phyloP scores from a whole-genome alignment of 2,113 vertebrate species.

The Tupaia tana region DNA sequence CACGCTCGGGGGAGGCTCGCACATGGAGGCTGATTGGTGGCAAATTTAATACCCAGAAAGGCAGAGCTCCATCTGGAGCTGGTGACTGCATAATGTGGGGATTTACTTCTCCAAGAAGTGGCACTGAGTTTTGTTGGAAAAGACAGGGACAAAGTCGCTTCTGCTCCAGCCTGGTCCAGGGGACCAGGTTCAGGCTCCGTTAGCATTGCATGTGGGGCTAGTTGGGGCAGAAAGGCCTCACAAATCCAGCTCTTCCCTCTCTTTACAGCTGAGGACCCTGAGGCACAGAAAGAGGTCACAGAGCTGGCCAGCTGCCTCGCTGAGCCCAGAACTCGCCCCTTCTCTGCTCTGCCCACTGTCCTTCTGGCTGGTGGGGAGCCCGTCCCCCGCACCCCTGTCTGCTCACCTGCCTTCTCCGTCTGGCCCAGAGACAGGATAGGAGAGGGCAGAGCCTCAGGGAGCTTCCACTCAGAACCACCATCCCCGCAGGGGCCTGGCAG shows the following conservation, averaged over 20 bases:
- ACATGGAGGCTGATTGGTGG: background rate
- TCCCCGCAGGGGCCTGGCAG: no score
- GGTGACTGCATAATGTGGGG: background rate
- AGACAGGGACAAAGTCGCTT: background rate
- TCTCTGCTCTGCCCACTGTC: accelerated
- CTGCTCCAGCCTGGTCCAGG: background rate
- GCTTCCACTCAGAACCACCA: background rate
- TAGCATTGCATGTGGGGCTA: background rate
- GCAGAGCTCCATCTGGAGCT: background rate
- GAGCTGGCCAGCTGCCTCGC: background rate
- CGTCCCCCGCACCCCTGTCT: background rate
- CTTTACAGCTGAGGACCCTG: background rate
- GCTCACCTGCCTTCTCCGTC: background rate
- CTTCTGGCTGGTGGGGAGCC: background rate
- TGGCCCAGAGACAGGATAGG: accelerated
- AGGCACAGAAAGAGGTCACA: background rate
- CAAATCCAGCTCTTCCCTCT: background rate
- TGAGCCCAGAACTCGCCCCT: background rate
- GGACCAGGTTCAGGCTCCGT: background rate
- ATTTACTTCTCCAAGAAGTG: background rate
- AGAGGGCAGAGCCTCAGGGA: no score
- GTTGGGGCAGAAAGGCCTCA: background rate
- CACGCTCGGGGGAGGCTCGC: accelerated
- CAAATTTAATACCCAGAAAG: background rate
- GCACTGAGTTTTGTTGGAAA: accelerated